A percentile compares a stretch with the other conserved stretches of the same genome.
Conservation (phyloP, 2,797 vertebrate species). For the Alectoris magna region DNA sequence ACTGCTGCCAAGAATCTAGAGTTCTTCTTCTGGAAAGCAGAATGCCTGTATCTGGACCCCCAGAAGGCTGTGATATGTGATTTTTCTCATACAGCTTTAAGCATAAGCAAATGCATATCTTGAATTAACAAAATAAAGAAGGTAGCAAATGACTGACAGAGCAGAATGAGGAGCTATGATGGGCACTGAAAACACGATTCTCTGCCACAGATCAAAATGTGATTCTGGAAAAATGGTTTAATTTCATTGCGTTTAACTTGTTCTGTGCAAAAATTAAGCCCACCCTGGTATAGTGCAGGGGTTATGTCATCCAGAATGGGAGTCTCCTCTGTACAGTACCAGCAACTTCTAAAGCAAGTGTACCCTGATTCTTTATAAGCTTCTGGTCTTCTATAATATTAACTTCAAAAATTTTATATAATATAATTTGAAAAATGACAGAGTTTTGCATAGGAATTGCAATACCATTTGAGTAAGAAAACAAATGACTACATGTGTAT, state of each 20-base stretch:
- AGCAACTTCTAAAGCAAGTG: not conserved
- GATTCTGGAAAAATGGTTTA: not conserved
- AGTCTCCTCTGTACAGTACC: not conserved
- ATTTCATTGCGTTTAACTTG: not conserved
- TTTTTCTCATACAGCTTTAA: not conserved
- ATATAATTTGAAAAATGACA: not conserved
- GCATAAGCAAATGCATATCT: not conserved
- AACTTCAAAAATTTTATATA: not conserved
- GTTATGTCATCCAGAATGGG: rapidly evolving
- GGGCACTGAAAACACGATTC: not conserved
- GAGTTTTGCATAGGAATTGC: not conserved
- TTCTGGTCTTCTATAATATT: not conserved
- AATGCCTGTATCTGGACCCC: not conserved
- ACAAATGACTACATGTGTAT: not conserved
- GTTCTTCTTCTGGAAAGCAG: not conserved
- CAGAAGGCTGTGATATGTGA: not conserved
- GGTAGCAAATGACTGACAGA: not conserved
- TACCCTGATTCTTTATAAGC: not conserved
- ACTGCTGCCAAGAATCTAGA: not conserved
- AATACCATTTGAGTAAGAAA: not conserved
- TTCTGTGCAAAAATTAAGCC: not conserved
- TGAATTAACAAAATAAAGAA: not conserved
- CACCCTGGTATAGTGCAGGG: not conserved
- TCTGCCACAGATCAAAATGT: not conserved
- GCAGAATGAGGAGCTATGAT: not conserved